Evolutionary conservation across 37 sponge, comb jelly and placozoan species (phyloP).

Genomic region (Eunapius fragilis): DNA sequence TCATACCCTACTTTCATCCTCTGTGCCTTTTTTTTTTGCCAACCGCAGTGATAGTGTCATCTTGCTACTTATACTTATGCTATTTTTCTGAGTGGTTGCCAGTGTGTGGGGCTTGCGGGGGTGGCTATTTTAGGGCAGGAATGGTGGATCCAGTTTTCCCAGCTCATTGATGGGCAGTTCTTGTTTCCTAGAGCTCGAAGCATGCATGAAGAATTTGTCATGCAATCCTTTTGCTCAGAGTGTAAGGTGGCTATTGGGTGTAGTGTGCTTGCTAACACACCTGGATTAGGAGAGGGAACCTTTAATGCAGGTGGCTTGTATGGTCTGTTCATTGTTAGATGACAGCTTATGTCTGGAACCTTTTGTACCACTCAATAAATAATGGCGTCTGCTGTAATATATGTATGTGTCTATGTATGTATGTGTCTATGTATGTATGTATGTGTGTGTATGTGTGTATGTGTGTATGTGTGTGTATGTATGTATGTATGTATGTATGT

Average conservation of each 20-base stretch:
- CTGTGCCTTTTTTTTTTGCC: not conserved
- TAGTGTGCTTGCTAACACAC: not conserved
- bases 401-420: too few relatives aligned
- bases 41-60: not conserved
- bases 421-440: too few relatives aligned
- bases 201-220: not conserved
- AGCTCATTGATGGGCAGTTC: not conserved
- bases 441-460: too few relatives aligned
- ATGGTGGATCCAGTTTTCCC: not conserved
- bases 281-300: not conserved
- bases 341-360: not conserved
- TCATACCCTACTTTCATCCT: not conserved
- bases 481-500: not conserved
- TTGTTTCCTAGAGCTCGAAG: not conserved
- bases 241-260: not conserved
- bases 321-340: not conserved
- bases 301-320: not conserved
- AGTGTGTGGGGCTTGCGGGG: not conserved
- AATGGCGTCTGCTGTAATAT: too few relatives aligned
- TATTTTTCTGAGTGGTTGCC: too few relatives aligned
- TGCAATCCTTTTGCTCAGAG: not conserved
- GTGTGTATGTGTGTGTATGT: too few relatives aligned
- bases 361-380: too few relatives aligned
- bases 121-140: not conserved
- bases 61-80: not conserved